A percentile compares a stretch with the other conserved stretches of the same genome.
Conservation (phyloP, 2,888 invertebrate genomes). For the Agrotis ipsilon region DNA sequence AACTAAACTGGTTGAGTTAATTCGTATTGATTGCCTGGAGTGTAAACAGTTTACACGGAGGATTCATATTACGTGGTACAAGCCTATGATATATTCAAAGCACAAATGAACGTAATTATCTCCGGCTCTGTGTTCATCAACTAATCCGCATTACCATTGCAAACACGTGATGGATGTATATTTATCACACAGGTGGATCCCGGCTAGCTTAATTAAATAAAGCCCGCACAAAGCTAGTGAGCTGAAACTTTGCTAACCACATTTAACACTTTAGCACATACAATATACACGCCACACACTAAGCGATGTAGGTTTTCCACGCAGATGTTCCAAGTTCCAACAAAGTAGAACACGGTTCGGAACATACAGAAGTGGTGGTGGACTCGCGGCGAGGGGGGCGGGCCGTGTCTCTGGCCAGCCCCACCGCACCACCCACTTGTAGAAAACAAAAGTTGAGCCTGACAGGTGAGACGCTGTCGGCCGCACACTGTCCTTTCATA, state of each 20-base stretch:
- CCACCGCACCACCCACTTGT: constrained; percentile 91
- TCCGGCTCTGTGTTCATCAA: constrained; percentile 63
- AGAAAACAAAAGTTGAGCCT: constrained; percentile 94
- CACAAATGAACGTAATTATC: constrained; percentile 64
- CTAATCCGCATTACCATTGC: constrained; percentile 69
- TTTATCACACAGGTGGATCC: constrained; percentile 51
- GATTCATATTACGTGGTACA: constrained; percentile 45
- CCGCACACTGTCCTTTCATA: constrained; percentile 68
- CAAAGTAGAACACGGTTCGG: constrained; percentile 81
- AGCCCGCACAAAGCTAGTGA: constrained; percentile 57
- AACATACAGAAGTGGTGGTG: constrained; percentile 74
- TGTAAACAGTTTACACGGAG: constrained; percentile 28
- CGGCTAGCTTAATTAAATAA: constrained; percentile 58
- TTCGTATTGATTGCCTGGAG: constrained; percentile 45
- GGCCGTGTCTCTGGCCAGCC: constrained; percentile 92
- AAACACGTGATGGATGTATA: constrained; percentile 55
- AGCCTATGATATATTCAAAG: constrained; percentile 59
- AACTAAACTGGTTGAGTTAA: constrained; percentile 42
- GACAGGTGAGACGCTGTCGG: constrained; percentile 87
- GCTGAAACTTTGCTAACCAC: constrained; percentile 60
- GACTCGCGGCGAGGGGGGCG: constrained; percentile 81
- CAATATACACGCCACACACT: constrained; percentile 78
- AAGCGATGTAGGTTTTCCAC: constrained; percentile 86
- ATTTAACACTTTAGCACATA: constrained; percentile 59
- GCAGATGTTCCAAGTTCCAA: constrained; percentile 85